phyloP scores from a whole-genome alignment of 2,888 invertebrate species.

The Dasysyrphus tricinctus region DNA sequence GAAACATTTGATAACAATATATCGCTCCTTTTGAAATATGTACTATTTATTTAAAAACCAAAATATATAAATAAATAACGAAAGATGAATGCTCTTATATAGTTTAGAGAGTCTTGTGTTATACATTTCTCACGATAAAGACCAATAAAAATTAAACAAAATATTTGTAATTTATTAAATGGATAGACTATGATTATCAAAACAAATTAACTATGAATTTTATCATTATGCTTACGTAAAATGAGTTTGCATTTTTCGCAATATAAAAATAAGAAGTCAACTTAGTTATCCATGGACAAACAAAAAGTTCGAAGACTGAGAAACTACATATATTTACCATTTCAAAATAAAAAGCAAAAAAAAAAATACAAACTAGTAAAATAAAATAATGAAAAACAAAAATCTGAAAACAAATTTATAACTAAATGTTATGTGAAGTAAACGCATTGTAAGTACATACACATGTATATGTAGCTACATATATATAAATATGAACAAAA shows the following conservation, averaged over 20 bases:
- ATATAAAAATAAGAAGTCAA: slow-evolving; percentile 18
- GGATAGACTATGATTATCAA: not conserved
- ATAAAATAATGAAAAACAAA: not conserved
- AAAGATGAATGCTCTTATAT: not conserved
- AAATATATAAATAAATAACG: too few relatives aligned
- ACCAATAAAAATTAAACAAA: not conserved
- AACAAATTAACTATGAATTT: not conserved
- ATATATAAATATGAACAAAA: not conserved
- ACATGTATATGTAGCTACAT: slow-evolving; percentile 3
- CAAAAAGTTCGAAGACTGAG: slow-evolving; percentile 32
- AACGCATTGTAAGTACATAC: slow-evolving; percentile 5
- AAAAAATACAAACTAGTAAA: not conserved
- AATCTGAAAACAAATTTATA: not conserved
- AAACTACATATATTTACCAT: slow-evolving; percentile 10
- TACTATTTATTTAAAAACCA: not conserved
- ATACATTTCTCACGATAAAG: not conserved
- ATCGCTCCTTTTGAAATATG: not conserved
- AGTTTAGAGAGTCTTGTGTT: not conserved
- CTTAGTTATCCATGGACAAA: slow-evolving; percentile 6
- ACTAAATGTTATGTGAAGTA: not conserved
- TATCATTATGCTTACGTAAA: too few relatives aligned
- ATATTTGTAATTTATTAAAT: not conserved
- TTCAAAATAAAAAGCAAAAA: not conserved
- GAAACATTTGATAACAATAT: not conserved
- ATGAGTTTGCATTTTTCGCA: slow-evolving; percentile 1